These are phyloP conservation scores for Etheostoma nigrum DNA, from an alignment of 2,797 vertebrate genomes.

Conservation along the genomic window DNA sequence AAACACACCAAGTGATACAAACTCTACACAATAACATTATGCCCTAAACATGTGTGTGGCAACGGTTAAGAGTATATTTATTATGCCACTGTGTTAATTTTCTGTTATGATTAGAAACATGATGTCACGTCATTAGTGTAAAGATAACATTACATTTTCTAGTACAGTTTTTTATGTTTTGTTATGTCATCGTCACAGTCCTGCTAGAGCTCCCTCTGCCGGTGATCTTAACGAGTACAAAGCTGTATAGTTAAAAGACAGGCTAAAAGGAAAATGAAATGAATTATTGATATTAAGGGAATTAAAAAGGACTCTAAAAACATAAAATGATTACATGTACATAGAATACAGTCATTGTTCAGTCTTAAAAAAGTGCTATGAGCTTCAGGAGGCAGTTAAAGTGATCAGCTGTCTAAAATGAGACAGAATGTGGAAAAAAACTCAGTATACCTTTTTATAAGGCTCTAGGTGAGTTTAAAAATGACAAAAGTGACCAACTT, in stretches of 20 bases:
- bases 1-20: conserved; percentile 54
- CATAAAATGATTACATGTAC: conserved; percentile 64
- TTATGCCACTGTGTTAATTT: conserved; percentile 29
- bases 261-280: conserved; percentile 30
- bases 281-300: conserved; percentile 22
- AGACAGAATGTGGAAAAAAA: conserved; percentile 56
- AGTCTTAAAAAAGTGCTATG: conserved; percentile 76
- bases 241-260: conserved; percentile 10
- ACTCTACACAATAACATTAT: conserved; percentile 48
- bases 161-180: conserved; percentile 1
- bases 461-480: conserved; percentile 80
- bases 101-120: conserved; percentile 20
- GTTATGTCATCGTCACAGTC: conserved; percentile 10
- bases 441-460: conserved; percentile 61
- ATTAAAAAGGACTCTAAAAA: conserved; percentile 30
- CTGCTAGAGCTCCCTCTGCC: conserved; percentile 57
- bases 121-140: conserved; percentile 45
- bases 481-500: conserved; percentile 44
- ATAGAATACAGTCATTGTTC: conserved; percentile 66
- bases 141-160: conserved; percentile 29
- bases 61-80: conserved; percentile 39
- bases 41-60: conserved; percentile 39
- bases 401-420: conserved; percentile 67
- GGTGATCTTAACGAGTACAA: conserved; percentile 38
- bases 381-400: conserved; percentile 66